Evolutionary conservation across 2,797 vertebrate species (phyloP).

Genomic region (Crypturellus tataupa): DNA sequence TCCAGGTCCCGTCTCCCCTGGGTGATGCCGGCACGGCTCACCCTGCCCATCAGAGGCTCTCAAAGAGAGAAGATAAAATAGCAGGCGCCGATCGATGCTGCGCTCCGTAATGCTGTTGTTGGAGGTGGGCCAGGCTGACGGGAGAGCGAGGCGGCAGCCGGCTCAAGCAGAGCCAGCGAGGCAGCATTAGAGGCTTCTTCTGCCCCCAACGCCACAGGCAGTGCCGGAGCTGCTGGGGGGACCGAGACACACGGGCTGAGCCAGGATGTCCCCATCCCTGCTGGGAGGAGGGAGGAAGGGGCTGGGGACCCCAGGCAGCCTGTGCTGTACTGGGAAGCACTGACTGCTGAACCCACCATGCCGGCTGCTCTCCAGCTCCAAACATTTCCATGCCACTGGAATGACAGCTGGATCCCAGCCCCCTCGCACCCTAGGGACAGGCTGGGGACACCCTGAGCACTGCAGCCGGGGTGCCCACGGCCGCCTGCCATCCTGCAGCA

Average conservation of each 20-base stretch:
- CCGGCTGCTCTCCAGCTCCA: neutral
- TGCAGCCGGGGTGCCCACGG: no score
- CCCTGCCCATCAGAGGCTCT: conserved; percentile 62
- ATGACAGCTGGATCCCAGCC: neutral
- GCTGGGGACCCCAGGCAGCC: neutral
- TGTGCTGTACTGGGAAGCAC: neutral
- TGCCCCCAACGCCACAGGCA: neutral
- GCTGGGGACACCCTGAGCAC: no score
- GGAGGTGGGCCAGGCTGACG: conserved; percentile 64
- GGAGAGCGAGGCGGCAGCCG: conserved; percentile 9
- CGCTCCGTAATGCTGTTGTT: conserved; percentile 66
- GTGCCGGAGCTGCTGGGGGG: neutral
- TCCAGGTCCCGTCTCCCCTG: neutral
- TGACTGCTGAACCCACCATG: no score
- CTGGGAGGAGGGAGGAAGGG: neutral
- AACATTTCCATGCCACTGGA: neutral
- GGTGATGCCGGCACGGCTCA: neutral
- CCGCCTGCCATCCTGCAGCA: neutral
- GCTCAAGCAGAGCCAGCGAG: conserved; percentile 62
- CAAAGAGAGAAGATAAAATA: conserved; percentile 73
- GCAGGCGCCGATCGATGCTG: conserved; percentile 64
- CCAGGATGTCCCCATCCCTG: no score
- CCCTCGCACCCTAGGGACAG: fast-evolving
- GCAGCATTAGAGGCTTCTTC: conserved; percentile 33
- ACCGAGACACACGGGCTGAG: neutral